phyloP scores from a whole-genome alignment of 2,797 vertebrate genomes.

The Balearica regulorum region DNA sequence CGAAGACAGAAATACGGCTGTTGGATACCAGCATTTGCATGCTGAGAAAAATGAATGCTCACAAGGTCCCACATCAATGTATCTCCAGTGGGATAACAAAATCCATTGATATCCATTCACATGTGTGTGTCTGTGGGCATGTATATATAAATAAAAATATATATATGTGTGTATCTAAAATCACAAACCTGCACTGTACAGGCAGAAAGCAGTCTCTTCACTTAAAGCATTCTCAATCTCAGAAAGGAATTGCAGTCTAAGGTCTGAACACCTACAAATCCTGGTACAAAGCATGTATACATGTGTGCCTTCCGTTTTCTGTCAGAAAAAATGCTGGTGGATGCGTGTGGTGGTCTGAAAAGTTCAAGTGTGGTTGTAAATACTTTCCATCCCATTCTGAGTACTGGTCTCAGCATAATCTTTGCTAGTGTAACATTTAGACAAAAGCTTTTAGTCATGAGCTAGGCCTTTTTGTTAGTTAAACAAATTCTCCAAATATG shows the following conservation, averaged over 20 bases:
- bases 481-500: not conserved
- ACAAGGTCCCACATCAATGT: not conserved
- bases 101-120: not conserved
- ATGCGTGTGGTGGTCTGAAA: not conserved
- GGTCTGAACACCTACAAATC: not conserved
- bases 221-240: not conserved
- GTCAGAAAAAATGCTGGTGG: not conserved
- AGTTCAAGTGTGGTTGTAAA: not conserved
- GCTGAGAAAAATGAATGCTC: not conserved
- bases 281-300: not conserved
- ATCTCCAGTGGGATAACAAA: not conserved
- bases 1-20: not conserved
- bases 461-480: not conserved
- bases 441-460: not conserved
- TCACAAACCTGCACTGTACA: not conserved
- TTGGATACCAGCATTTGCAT: not conserved
- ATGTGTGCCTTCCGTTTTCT: not conserved
- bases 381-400: not conserved
- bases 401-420: not conserved
- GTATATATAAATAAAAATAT: too few species aligned
- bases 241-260: not conserved
- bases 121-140: not conserved
- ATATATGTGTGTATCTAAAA: not conserved
- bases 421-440: not conserved
- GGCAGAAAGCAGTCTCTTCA: not conserved